Conservation (phyloP, 2,113 vertebrate species). For the Dipodomys spectabilis region DNA sequence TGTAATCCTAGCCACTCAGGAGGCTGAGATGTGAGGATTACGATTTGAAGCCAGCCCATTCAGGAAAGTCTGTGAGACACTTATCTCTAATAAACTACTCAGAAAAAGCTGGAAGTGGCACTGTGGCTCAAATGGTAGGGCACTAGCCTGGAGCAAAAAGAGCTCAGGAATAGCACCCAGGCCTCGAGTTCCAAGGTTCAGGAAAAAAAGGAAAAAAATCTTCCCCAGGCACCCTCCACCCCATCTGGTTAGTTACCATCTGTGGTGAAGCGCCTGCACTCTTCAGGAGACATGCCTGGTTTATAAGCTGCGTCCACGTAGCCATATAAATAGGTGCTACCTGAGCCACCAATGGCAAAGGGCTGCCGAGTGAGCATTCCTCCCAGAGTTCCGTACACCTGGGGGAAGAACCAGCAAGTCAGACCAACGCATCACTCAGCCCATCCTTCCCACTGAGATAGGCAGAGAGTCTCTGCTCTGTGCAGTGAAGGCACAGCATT, state of each 20-base stretch:
- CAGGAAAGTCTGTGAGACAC: no score
- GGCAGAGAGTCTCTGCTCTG: not conserved
- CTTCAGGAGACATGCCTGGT: constrained; percentile 86
- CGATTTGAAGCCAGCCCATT: no score
- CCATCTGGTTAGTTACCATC: constrained; percentile 83
- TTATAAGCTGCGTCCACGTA: constrained; percentile 91
- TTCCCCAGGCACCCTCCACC: not conserved
- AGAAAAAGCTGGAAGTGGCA: no score
- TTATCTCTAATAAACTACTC: no score
- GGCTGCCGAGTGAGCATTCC: constrained; percentile 91
- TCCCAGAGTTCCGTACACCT: constrained; percentile 91
- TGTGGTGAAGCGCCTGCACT: constrained; percentile 89
- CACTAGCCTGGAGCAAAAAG: no score
- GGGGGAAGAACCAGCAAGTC: not conserved
- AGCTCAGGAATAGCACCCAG: no score
- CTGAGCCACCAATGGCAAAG: constrained; percentile 91
- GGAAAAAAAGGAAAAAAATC: not conserved
- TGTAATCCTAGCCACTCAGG: no score
- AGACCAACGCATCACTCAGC: not conserved
- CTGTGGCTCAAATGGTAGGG: no score
- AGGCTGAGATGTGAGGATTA: no score
- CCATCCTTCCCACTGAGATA: not conserved
- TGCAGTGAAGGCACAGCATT: not conserved
- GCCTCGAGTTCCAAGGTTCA: no score
- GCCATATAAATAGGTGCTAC: constrained; percentile 91